Conservation (phyloP, 2,113 vertebrate species). For the Sapajus apella region DNA sequence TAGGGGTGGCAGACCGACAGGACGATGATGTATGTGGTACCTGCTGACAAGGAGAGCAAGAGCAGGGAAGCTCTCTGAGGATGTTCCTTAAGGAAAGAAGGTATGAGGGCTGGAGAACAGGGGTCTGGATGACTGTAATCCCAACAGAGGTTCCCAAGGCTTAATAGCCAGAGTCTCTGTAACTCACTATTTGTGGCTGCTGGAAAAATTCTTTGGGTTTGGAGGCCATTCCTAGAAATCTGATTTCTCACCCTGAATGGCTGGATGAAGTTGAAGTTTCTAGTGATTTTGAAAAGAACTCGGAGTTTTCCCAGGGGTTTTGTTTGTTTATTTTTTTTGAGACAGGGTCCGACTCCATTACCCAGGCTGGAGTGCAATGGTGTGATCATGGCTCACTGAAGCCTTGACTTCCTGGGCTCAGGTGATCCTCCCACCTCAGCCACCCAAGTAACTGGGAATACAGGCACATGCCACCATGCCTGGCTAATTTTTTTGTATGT, state of each 20-base stretch:
- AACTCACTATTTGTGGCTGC: not conserved
- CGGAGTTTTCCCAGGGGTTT: not conserved
- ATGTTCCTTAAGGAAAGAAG: not conserved
- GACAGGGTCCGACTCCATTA: too few relatives aligned
- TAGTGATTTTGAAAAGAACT: conserved; percentile 11
- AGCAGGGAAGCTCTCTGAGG: not conserved
- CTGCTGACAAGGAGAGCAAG: not conserved
- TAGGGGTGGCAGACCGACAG: not conserved
- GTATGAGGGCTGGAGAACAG: rapidly evolving
- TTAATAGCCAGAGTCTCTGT: too few relatives aligned
- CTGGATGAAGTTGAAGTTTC: not conserved
- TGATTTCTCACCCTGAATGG: not conserved
- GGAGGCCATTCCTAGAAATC: not conserved
- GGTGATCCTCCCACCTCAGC: too few relatives aligned
- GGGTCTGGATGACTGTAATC: not conserved
- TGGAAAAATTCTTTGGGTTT: not conserved
- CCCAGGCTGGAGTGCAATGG: too few relatives aligned
- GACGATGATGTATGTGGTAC: not conserved
- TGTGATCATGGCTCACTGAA: too few relatives aligned
- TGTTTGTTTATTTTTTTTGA: not conserved
- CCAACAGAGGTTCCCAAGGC: not conserved
- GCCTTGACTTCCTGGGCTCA: too few relatives aligned
- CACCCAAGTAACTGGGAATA: too few relatives aligned
- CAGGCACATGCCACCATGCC: too few relatives aligned
- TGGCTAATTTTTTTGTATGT: too few relatives aligned